phyloP scores from a whole-genome alignment of 2,888 invertebrate genomes.

The Halocaridina rubra region DNA sequence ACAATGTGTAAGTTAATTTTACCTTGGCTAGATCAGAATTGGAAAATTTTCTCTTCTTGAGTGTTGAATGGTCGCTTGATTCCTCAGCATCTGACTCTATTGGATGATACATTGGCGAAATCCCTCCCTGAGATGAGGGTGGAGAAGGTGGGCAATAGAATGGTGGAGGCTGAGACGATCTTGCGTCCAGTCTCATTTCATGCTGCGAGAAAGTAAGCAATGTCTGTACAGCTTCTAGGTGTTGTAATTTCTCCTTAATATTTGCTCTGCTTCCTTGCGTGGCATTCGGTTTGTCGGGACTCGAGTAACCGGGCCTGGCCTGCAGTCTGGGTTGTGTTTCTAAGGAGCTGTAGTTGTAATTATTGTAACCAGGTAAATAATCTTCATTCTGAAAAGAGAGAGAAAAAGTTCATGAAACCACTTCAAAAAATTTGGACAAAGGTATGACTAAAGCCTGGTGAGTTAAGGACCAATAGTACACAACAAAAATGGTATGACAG shows the following conservation, averaged over 20 bases:
- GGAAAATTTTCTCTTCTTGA: not conserved
- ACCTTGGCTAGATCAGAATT: conserved; percentile 34
- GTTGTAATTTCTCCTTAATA: no score
- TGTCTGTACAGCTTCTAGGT: conserved; percentile 33
- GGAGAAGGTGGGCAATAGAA: conserved; percentile 33
- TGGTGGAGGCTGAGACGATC: not conserved
- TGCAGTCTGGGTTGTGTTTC: not conserved
- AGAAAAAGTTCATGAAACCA: no score
- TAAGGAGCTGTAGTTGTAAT: not conserved
- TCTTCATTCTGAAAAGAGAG: not conserved
- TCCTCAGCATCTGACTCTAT: conserved; percentile 39
- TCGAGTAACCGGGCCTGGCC: not conserved
- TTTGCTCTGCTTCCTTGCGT: no score
- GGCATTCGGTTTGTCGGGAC: not conserved
- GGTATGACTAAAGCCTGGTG: no score
- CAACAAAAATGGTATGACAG: no score
- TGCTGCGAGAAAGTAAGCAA: conserved; percentile 30
- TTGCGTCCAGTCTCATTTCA: not conserved
- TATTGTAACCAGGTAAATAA: not conserved
- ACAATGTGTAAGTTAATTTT: not conserved
- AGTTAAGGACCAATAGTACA: no score
- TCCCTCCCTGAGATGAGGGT: conserved; percentile 34
- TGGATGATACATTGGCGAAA: conserved; percentile 27
- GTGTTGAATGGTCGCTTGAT: not conserved
- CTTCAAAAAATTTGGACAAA: no score